A percentile compares a stretch with the other conserved stretches of the same genome.
Evolutionary conservation across 2,797 vertebrate species (phyloP).

Genomic region (Heteromormyrus szaboi): DNA sequence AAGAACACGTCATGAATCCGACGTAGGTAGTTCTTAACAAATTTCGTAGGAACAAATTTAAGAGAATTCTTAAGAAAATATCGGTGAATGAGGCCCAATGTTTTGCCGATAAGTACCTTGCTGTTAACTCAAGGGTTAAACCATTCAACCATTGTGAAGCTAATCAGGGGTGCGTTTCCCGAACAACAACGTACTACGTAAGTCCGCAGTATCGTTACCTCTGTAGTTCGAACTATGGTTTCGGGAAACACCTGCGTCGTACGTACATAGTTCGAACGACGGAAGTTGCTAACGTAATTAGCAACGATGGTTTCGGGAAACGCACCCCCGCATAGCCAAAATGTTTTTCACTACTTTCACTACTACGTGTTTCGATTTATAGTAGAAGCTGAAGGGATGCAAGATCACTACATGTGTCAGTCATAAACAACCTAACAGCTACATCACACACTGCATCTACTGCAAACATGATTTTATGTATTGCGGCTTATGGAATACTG

Average conservation of each 20-base stretch:
- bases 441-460: background rate
- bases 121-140: background rate
- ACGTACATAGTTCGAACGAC: no score
- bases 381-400: background rate
- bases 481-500: background rate
- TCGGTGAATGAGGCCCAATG: background rate
- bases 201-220: no score
- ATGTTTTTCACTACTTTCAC: background rate
- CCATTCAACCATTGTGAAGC: background rate
- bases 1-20: no score
- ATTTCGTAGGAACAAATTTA: no score
- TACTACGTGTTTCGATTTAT: background rate
- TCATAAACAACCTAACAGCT: background rate
- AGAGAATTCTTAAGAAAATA: no score
- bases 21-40: no score
- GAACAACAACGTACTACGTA: no score
- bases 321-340: background rate
- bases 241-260: no score
- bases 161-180: background rate
- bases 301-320: no score
- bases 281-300: no score
- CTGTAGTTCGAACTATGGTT: no score
- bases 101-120: background rate
- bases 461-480: background rate
- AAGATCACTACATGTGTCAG: background rate